phyloP scores from a whole-genome alignment of 2,797 vertebrate species.

The Lagodon rhomboides region DNA sequence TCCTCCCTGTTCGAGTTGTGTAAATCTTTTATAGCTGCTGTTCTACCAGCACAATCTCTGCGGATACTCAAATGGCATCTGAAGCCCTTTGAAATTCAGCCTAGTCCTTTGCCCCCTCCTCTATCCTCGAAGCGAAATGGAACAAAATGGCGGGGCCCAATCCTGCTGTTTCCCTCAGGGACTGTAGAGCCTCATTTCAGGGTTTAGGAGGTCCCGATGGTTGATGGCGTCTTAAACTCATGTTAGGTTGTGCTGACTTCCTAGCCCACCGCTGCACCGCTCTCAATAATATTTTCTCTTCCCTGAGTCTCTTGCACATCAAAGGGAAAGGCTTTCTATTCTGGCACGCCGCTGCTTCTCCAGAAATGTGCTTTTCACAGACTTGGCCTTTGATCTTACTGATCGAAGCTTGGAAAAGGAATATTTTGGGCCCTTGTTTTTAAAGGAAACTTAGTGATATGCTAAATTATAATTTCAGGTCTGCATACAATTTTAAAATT shows the following conservation, averaged over 20 bases:
- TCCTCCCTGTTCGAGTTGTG: constrained; percentile 61
- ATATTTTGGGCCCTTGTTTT: constrained; percentile 53
- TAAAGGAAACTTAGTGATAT: constrained; percentile 28
- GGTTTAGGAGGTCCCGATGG: constrained; percentile 71
- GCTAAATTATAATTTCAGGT: constrained; percentile 33
- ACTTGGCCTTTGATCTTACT: constrained; percentile 75
- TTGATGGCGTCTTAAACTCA: constrained; percentile 66
- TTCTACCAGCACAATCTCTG: constrained; percentile 74
- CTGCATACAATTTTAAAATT: constrained; percentile 18
- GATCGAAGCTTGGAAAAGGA: constrained; percentile 52
- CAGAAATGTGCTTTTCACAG: constrained; percentile 67
- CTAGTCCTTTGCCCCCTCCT: constrained; percentile 74
- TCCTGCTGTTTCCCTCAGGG: constrained; percentile 76
- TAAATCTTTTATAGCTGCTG: constrained; percentile 81
- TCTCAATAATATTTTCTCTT: constrained; percentile 74
- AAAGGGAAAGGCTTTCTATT: constrained; percentile 70
- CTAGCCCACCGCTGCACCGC: constrained; percentile 60
- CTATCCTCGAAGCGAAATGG: constrained; percentile 75
- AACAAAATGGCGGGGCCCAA: constrained; percentile 83
- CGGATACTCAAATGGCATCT: constrained; percentile 82
- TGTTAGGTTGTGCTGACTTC: constrained; percentile 59
- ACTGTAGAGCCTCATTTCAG: constrained; percentile 73
- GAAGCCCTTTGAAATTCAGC: constrained; percentile 80
- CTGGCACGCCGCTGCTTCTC: constrained; percentile 56
- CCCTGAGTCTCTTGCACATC: constrained; percentile 66